Evolutionary conservation across 2,113 vertebrate genomes (phyloP), one percentile per base, ranked within the genome.

Genomic region (Aythya baeri): DNA sequence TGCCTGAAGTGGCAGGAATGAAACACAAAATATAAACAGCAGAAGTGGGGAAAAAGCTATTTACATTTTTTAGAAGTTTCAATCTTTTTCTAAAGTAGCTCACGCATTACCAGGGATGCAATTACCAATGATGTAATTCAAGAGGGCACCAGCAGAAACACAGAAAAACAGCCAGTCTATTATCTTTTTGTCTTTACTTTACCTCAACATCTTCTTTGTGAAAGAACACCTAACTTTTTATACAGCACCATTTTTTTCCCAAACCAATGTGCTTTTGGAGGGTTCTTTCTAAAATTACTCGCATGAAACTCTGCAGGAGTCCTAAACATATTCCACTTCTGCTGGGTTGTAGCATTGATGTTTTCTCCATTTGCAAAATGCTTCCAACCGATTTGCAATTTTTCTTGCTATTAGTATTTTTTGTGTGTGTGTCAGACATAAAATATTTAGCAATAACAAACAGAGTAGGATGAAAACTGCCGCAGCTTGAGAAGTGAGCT

Each of bases 391-490:
- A 73, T 61, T 12, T 34, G 29, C 77, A 73, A 32, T 70, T 87
- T 72, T 70, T 67, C 90, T 89, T 87, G 25, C 77, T 76, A 66
- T 16, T 59, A 1, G 13, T 49, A 49, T 76, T 13, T 20, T 29
- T 76, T 43, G 68, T 76, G 36, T 73, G 71, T 65, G 54, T 31
- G 57, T 38, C 91, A 77, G 73, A 77, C 80, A 79, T 67, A 88
- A 38, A 22, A 66, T 25, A 78, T 84, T 79, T 70, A 94, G 87
- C 87, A 94, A 95, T 79, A 89, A 94, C 16, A 92, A 94, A 58
- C 77, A 95, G 94, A 94, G 76, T 79, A 95, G 83, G 92, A 94
- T 65, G 86, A 74, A 89, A 95, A 96, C 63, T 27, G 78, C 83
- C 61, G 84, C 93, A 80, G 91, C 82, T 46, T 76, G 80, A 95